Percentiles rank a stretch among this genome's conserved stretches.
phyloP scores from a whole-genome alignment of 2,888 invertebrate species.

The Drosophila paracracens region DNA sequence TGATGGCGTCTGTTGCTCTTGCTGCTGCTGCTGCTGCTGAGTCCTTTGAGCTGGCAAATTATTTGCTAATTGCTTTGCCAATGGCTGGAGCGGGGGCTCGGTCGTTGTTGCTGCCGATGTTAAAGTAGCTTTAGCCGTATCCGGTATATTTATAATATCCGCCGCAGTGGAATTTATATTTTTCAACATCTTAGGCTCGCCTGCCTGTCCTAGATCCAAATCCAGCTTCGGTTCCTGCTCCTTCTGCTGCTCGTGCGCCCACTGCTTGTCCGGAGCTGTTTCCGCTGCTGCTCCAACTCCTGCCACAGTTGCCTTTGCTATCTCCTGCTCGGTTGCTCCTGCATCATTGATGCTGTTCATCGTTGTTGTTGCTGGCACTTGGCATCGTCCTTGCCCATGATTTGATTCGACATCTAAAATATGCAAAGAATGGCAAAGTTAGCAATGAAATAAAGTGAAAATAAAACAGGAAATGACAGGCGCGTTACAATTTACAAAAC shows the following conservation, averaged over 20 bases:
- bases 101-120: slow-evolving; percentile 22
- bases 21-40: slow-evolving; percentile 30
- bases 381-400: slow-evolving; percentile 67
- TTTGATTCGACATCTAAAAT: slow-evolving; percentile 81
- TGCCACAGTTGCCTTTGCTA: slow-evolving; percentile 17
- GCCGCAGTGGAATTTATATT: slow-evolving; percentile 72
- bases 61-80: slow-evolving; percentile 74
- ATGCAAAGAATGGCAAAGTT: slow-evolving; percentile 70
- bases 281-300: slow-evolving; percentile 43
- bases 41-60: slow-evolving; percentile 63
- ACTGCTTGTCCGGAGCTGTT: slow-evolving; percentile 37
- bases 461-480: slow-evolving; percentile 79
- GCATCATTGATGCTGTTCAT: slow-evolving; percentile 56
- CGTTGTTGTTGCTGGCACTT: slow-evolving; percentile 51
- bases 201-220: slow-evolving; percentile 28
- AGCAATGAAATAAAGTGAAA: slow-evolving; percentile 70
- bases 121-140: slow-evolving; percentile 45
- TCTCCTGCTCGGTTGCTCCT: slow-evolving; percentile 34
- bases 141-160: slow-evolving; percentile 77
- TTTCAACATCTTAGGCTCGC: slow-evolving; percentile 66
- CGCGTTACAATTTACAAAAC: slow-evolving; percentile 67
- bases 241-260: slow-evolving; percentile 10
- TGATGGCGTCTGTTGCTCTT: slow-evolving; percentile 28
- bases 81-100: slow-evolving; percentile 27
- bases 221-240: slow-evolving; percentile 24